These are phyloP conservation scores for Bradypus variegatus DNA, from an alignment of 2,797 vertebrate genomes.

Conservation along the genomic window DNA sequence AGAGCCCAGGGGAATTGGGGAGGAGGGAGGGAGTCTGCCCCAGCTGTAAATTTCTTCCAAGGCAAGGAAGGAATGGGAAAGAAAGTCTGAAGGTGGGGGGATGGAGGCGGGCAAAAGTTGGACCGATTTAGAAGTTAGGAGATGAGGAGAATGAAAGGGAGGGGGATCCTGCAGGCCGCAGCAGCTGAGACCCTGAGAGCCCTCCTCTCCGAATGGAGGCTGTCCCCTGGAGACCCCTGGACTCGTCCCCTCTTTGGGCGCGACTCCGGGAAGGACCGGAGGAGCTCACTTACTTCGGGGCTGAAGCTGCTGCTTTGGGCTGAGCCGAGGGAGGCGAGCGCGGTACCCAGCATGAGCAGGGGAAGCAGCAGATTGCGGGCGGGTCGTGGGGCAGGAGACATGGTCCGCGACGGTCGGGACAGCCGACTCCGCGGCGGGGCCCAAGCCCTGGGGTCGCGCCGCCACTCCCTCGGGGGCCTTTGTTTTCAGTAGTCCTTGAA, in stretches of 20 bases:
- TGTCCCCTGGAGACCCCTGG: not conserved
- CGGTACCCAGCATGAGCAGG: slow-evolving; percentile 54
- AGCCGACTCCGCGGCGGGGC: slow-evolving; percentile 47
- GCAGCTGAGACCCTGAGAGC: not conserved
- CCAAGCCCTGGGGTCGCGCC: slow-evolving; percentile 53
- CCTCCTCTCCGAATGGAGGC: not conserved
- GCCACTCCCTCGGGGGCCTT: slow-evolving; percentile 52
- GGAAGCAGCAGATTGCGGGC: slow-evolving; percentile 54
- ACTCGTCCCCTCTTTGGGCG: slow-evolving; percentile 16
- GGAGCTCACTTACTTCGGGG: slow-evolving; percentile 65
- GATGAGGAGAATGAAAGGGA: not conserved
- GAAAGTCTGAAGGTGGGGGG: not conserved
- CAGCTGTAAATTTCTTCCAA: not conserved
- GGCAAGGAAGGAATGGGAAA: slow-evolving; percentile 14
- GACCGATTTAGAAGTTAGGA: slow-evolving; percentile 20
- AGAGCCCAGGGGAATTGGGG: not conserved
- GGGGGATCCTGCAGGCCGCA: not conserved
- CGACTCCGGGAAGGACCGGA: slow-evolving; percentile 16
- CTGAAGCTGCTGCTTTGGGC: slow-evolving; percentile 64
- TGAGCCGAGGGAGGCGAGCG: slow-evolving; percentile 57
- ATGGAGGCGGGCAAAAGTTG: slow-evolving; percentile 27
- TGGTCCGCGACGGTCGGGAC: slow-evolving; percentile 46
- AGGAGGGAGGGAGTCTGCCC: not conserved
- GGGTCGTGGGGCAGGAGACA: slow-evolving; percentile 50
- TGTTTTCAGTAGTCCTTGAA: slow-evolving; percentile 41